Evolutionary conservation across 2,888 invertebrate genomes (phyloP), one percentile per base, ranked within the genome.

Genomic region (Lingula anatina): DNA sequence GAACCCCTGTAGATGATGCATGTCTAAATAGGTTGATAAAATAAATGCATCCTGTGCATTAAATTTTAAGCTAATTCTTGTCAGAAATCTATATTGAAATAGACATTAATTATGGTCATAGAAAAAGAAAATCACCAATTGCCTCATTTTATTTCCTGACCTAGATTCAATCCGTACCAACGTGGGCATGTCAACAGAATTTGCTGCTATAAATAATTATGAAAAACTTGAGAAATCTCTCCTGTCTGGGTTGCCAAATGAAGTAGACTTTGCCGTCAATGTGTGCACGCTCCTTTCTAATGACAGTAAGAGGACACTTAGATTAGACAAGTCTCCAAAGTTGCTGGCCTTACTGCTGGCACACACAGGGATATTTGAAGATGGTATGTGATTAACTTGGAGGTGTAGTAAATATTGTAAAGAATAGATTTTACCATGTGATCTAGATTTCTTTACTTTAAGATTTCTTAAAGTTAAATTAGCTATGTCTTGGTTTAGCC

Each of bases 261-360:
- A 99, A 77, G 93, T 96, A 75, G 97, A 97, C 79, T 94, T 97
- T 77, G 95, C 95, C 25, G 87, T 99, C 66, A 97, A 97, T 77
- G 92, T 96, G 2, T 95, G 95, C 77, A 94, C 93, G 0, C 82
- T 99, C 51, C 82, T 99, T 61, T 93, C 95, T 5, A 95, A 93
- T 62, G 96, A 97, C 70, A 90, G 90, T 55, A 88, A 89, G 53
- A 90, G 92, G 31, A 85, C 90, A 0, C 80, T 99, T 48, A 87
- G 90, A 47, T 79, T 99, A 53, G 86, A 86, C 51, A 87, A 89
- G 60, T 89, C 88, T 61, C 92, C 92, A 1, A 85, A 89, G 64
- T 83, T 99, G 54, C 78, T 97, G 61, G 89, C 91, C 68, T 87
- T 91, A 61, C 80, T 99, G 37, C 79, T 97, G 58, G 95, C 92